Base-by-base conservation (phyloP, 2,113 vertebrate genomes). In the Microcebus jonahi region DNA sequence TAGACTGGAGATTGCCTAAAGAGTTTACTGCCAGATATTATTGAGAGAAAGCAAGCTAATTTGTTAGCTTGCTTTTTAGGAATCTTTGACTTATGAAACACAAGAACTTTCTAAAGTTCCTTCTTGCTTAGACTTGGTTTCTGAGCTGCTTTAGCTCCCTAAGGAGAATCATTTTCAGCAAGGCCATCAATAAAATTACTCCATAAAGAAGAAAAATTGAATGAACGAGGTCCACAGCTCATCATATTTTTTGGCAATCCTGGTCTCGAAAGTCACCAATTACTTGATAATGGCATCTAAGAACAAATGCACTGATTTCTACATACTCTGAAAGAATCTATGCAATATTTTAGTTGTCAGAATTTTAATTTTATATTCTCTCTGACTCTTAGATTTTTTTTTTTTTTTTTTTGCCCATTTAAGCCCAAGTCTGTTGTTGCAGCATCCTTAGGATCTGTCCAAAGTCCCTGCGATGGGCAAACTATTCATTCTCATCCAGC, bases 401-500 rank as follows among this genome's bases (percentile, higher is more conserved):
- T 39, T 39, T 39, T 39, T 39, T 39, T 42, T 42, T 42, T 91
- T 76, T 63, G 20, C 25, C 63, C 57, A 36, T 76, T 92, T 73
- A 84, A 94, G 50, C 63, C 90, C 50, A 90, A 27, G 11, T 84
- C 80, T 80, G 45, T 75, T 50, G 42, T 53, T 82, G 71, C 55
- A 50, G 25, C 23, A 61, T 15, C 48, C 36, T 5, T 3, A 20
- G 55, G 61, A 31, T 68, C 59, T 68, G 53, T 36, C 75, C 75
- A 63, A 23, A 68, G 14, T 83, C 81, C 21, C 75, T 14, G 2
- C 25, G 31, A 61, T 68, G 65, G 83, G 4, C 80, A 82, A 93
- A 91, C 57, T 50, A 95, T 97, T 91, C 80, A 96, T 97, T 83
- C 89, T 98, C 70, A 93, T 96, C 96, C 90, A 70, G 65, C 31